phyloP scores from a whole-genome alignment of 2,888 invertebrate genomes.

The Chloroclystis v-ata region DNA sequence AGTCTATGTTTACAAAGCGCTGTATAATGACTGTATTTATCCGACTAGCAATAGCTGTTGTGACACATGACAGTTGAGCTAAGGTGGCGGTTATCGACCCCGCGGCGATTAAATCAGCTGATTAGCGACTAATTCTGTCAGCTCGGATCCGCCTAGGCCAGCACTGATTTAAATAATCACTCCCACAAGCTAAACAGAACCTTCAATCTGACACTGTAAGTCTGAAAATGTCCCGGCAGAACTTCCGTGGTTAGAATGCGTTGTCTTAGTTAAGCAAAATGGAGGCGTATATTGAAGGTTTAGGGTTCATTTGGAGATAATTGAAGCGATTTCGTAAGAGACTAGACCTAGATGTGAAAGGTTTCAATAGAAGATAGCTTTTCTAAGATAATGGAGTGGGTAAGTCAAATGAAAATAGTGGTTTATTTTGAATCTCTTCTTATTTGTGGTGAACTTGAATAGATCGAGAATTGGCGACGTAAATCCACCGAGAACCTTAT shows the following conservation, averaged over 20 bases:
- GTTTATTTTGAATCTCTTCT: no score
- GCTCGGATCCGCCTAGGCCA: slow-evolving; percentile 15
- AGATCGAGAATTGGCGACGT: no score
- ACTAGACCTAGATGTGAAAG: background rate
- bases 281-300: background rate
- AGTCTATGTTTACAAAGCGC: background rate
- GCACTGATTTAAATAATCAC: slow-evolving; percentile 19
- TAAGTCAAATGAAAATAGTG: no score
- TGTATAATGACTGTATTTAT: background rate
- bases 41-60: slow-evolving; percentile 2
- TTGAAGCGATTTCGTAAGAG: background rate
- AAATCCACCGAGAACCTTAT: no score
- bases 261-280: background rate
- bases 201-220: background rate
- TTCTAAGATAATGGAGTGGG: no score
- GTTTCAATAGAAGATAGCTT: no score
- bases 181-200: background rate
- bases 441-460: no score
- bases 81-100: slow-evolving; percentile 25
- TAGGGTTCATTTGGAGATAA: background rate
- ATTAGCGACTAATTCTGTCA: slow-evolving; percentile 47
- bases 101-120: slow-evolving; percentile 51
- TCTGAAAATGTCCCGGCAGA: background rate
- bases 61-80: slow-evolving; percentile 11
- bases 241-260: background rate